Evolutionary conservation across 2,113 vertebrate genomes (phyloP).

Genomic region (Gymnorhina tibicen): DNA sequence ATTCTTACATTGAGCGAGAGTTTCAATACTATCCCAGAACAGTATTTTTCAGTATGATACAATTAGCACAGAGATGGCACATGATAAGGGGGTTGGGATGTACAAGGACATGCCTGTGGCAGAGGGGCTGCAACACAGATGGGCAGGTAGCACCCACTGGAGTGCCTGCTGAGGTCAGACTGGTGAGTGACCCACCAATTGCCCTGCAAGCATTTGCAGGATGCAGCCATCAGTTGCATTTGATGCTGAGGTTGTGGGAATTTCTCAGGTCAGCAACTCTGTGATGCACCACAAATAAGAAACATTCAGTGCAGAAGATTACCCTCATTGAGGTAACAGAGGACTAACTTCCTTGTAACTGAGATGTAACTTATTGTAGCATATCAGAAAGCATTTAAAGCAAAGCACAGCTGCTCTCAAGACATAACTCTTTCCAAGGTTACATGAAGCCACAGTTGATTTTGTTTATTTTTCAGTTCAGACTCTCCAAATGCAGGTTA

Average conservation of each 20-base stretch:
- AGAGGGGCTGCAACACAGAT: background rate
- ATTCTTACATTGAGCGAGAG: background rate
- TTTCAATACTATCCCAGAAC: background rate
- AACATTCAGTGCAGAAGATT: background rate
- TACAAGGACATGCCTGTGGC: too few species aligned
- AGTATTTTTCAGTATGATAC: background rate
- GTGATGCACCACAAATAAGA: background rate
- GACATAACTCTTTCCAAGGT: background rate
- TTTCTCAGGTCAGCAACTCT: background rate
- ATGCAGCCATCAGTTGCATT: background rate
- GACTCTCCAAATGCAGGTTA: constrained; percentile 1
- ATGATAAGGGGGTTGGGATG: fast-evolving
- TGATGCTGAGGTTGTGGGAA: background rate
- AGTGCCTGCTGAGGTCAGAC: background rate
- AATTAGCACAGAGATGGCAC: background rate
- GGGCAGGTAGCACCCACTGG: background rate
- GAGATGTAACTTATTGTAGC: background rate
- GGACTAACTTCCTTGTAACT: background rate
- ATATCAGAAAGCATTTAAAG: background rate
- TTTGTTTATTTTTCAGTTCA: constrained; percentile 38
- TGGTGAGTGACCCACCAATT: background rate
- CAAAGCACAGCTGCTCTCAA: constrained; percentile 7
- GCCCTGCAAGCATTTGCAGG: background rate
- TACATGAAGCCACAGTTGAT: background rate
- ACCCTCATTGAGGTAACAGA: background rate